Base-by-base conservation (phyloP, 2,888 invertebrate genomes). In the Holacanthella duospinosa region DNA sequence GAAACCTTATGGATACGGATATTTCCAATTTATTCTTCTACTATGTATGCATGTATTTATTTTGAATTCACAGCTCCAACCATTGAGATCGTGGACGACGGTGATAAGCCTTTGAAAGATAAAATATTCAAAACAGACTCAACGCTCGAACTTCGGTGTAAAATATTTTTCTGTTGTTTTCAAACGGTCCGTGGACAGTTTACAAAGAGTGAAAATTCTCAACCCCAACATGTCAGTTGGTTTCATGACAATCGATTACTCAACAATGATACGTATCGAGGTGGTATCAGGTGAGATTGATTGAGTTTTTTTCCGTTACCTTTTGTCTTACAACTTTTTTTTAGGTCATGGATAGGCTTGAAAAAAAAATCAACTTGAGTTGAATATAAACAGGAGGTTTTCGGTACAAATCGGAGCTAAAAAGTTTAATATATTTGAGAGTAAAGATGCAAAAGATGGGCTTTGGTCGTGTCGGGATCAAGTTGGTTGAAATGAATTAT, bases 121-220 rank as follows among this genome's bases (percentile, higher is more conserved):
- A 74, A 75, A 66, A 74, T 75, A 66, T 75, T 75, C 72, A 75
- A 76, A 63, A 75, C 75, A 54, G 77, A 77, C 62, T 76, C 75
- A 65, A 75, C 76, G 29, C 74, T 77, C 56, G 77, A 77, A 63
- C 70, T 77, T 53, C 74, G 75, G 28, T 77, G 77, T 67, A 75
- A 76, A 63, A 76, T 77, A 67, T 48, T 48, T 21, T 48, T n/a
- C 21, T 48, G 48, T 48, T 48, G 48, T 48, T 74, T 75, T 19
- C 72, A 74, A 64, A 59, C 59, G 1, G 56, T 55, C 6, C 65
- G 60, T 1, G 62, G 59, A n/a, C 62, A 59, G n/a, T 21, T 21
- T 21, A 16, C 16, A 36, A 9, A 21, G n/a, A 21, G 48, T 48
- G 48, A 21, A 4, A n/a, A 9, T n/a, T 9, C 48, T 21, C 75